Conservation (phyloP, 1,140 invertebrate species). For the Ephestia elutella region DNA sequence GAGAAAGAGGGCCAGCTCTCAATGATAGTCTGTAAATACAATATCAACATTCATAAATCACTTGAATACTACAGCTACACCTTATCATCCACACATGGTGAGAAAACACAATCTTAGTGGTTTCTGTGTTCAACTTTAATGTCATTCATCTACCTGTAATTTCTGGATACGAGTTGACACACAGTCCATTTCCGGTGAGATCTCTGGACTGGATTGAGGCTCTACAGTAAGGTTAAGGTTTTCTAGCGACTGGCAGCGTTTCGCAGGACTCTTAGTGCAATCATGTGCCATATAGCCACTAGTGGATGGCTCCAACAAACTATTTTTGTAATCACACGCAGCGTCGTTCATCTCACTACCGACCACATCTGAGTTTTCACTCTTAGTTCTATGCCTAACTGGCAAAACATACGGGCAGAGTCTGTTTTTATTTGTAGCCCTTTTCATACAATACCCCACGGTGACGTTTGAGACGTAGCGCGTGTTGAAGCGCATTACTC, state of each 20-base stretch:
- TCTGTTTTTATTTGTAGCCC: conserved; percentile 65
- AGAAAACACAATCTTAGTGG: background rate
- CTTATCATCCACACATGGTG: conserved; percentile 15
- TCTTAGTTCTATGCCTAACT: conserved; percentile 75
- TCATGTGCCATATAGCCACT: conserved; percentile 43
- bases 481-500: conserved; percentile 74
- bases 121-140: conserved; percentile 11
- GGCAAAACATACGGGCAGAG: conserved; percentile 68
- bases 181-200: conserved; percentile 64
- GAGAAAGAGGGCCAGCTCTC: conserved; percentile 17
- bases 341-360: conserved; percentile 49
- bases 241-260: conserved; percentile 64
- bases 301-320: conserved; percentile 58
- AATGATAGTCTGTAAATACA: conserved; percentile 45
- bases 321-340: conserved; percentile 51
- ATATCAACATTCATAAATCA: conserved; percentile 35
- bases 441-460: conserved; percentile 74
- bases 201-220: conserved; percentile 36
- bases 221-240: conserved; percentile 59
- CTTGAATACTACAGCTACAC: conserved; percentile 34
- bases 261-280: conserved; percentile 40
- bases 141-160: conserved; percentile 69
- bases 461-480: conserved; percentile 75
- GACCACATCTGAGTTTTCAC: conserved; percentile 75
- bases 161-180: conserved; percentile 65